Evolutionary conservation across 2,113 vertebrate species (phyloP), one percentile per base, ranked within the genome.

Genomic region (Tursiops truncatus): DNA sequence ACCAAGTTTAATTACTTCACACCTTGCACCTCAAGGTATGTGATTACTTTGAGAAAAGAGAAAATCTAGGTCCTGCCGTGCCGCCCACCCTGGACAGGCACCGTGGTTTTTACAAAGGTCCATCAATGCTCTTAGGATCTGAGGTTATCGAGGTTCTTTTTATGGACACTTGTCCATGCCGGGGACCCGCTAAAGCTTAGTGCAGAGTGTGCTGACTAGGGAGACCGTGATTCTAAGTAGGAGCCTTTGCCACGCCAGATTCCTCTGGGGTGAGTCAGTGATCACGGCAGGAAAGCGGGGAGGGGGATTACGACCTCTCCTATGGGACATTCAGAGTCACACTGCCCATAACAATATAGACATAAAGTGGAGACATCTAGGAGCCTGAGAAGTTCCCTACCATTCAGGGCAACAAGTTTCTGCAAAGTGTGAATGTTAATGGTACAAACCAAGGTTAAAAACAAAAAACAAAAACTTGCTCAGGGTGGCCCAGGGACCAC

Each of bases 261-360:
- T 53, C 12, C 33, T 12, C 0, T 0, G 0, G 33, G 47, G 17
- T 12, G 53, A 0, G 3, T 31, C 3, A 0, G 36, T 3, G 9
- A 80, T 12, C 4, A 1, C 0, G 1, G 50, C 6, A 5, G 26
- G 62, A 50, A 77, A 21, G 2, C 2, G 2, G 4, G 23, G 2
- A 8, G 5, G 2, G 4, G 0, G 14, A 28, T 1, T 6, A 3
- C 0, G 8, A 21, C 33, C 1, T 41, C 14, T 47, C 13, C 1
- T 26, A 1, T 2, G 6, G 18, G 18, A 56, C 2, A 2, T 6
- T 63, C 44, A 9, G 12, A 26, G 8, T 56, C 36, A 5, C 41
- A 18, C 26, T 0, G 4, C 28, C 31, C 80, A 0, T 3, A 2
- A 3, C 8, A 5, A 6, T 5, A 9, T 3, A 7, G n/a, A 79